Evolutionary conservation across 23 tunicate genomes (phyloP), one percentile per base, ranked within the genome.

Genomic region (Ascidia mentula): DNA sequence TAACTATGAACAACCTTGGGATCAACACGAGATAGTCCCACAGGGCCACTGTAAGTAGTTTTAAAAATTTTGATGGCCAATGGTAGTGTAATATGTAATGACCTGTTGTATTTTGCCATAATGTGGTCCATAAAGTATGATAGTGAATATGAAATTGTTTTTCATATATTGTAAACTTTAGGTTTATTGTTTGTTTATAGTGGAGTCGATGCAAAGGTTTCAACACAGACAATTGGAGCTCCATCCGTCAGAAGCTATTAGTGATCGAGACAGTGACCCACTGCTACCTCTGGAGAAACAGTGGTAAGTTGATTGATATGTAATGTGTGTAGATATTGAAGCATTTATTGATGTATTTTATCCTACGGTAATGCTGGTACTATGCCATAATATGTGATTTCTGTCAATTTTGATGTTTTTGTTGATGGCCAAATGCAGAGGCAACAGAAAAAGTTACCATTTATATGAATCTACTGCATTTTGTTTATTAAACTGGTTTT

Each of bases 161-260:
- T 42, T 15, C 15, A 9, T 9, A 15, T 12, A 42, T 9, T 42
- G 53, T 42, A 9, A 15, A 42, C 15, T 9, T 15, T 15, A 17
- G 9, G 39, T 15, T 26, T 69, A 9, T 31, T 15, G 38, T 5
- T 35, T 24, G 30, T 37, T 75, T 76, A 17, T 82, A 92, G 97
- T 92, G 85, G 86, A 87, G 73, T 92, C 97, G 38, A 92, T 92
- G 97, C 92, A 83, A 40, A 71, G 92, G 69, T 92, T 87, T 59
- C 92, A 92, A 75, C 88, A 87, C 15, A 85, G 92, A 2, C 72
- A 87, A 69, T 46, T 92, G 0, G 97, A 92, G 70, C 82, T 92
- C 30, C 97, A 92, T 72, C 97, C 97, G 13, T 72, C 97, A 3
- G 97, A 92, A 82, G 97, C 97, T 7, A 87, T 92, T 34, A 82